These are phyloP conservation scores for Dolichomitus sp. DNA, from an alignment of 2,888 invertebrate species.

Conservation along the genomic window DNA sequence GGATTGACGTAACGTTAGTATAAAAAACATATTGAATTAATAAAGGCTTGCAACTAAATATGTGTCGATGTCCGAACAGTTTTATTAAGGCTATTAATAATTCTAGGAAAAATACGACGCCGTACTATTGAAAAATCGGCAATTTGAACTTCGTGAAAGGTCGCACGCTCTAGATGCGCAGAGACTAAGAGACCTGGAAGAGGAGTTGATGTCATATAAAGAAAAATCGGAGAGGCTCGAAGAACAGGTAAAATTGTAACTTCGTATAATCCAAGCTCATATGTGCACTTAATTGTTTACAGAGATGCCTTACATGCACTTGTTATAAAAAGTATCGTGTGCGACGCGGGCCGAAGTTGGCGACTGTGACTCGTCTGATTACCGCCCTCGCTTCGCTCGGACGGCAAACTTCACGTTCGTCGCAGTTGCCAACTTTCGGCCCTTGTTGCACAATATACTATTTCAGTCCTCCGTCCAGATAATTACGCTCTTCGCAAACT, in stretches of 20 bases:
- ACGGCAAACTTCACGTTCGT: too few species aligned
- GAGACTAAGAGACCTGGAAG: constrained; percentile 66
- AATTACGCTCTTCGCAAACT: too few species aligned
- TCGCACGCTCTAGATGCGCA: constrained; percentile 27
- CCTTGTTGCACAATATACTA: too few species aligned
- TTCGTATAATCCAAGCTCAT: neutral
- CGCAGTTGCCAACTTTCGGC: too few species aligned
- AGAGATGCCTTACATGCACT: too few species aligned
- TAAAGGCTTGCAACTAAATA: neutral
- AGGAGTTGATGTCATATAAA: constrained; percentile 75
- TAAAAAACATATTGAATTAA: neutral
- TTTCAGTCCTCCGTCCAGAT: too few species aligned
- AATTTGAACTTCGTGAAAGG: constrained; percentile 84
- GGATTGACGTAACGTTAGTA: too few species aligned
- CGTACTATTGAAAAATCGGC: constrained; percentile 75
- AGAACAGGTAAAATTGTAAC: constrained; percentile 54
- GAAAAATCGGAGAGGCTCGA: constrained; percentile 71
- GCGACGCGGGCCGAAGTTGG: too few species aligned
- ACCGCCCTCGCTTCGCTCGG: too few species aligned
- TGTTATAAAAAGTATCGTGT: too few species aligned
- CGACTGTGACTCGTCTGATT: too few species aligned
- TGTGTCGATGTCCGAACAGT: neutral
- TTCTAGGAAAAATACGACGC: constrained; percentile 78
- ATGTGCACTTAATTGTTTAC: too few species aligned
- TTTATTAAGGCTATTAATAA: neutral